Evolutionary conservation across 2,888 invertebrate species (phyloP).

Genomic region (Drosophila multiciliata): DNA sequence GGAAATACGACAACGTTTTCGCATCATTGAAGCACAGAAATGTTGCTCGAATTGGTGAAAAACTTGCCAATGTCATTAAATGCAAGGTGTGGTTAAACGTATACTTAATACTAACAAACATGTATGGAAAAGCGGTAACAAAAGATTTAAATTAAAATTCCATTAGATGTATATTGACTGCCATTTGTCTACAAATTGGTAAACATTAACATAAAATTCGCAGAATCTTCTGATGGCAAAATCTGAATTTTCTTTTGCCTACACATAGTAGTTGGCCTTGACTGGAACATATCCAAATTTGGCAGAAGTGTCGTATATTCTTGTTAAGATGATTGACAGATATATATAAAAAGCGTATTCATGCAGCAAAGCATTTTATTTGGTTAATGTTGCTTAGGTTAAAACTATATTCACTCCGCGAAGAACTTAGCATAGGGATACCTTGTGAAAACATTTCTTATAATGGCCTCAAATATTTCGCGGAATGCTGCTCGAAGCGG

Average conservation of each 20-base stretch:
- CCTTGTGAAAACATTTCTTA: slow-evolving; percentile 83
- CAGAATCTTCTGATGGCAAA: not conserved
- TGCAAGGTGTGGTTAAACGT: slow-evolving; percentile 43
- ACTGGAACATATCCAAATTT: not conserved
- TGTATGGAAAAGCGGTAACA: not conserved
- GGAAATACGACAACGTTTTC: slow-evolving; percentile 67
- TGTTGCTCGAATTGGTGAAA: slow-evolving; percentile 9
- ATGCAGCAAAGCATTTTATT: not conserved
- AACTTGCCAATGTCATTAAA: slow-evolving; percentile 19
- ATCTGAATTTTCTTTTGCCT: not conserved
- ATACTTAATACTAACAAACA: slow-evolving; percentile 30
- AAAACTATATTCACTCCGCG: slow-evolving; percentile 8
- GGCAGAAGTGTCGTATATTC: not conserved
- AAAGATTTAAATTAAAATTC: not conserved
- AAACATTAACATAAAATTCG: not conserved
- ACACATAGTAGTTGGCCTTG: not conserved
- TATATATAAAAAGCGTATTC: not conserved
- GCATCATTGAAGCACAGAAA: slow-evolving; percentile 57
- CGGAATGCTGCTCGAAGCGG: slow-evolving; percentile 73
- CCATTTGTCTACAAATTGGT: not conserved
- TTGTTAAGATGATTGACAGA: not conserved
- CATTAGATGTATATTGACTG: not conserved
- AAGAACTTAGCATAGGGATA: slow-evolving; percentile 66
- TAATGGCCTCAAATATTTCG: slow-evolving; percentile 77
- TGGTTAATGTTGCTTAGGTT: not conserved